A percentile compares a stretch with the other conserved stretches of the same genome.
phyloP scores from a whole-genome alignment of 2,797 vertebrate genomes.

The Epinephelus awoara region DNA sequence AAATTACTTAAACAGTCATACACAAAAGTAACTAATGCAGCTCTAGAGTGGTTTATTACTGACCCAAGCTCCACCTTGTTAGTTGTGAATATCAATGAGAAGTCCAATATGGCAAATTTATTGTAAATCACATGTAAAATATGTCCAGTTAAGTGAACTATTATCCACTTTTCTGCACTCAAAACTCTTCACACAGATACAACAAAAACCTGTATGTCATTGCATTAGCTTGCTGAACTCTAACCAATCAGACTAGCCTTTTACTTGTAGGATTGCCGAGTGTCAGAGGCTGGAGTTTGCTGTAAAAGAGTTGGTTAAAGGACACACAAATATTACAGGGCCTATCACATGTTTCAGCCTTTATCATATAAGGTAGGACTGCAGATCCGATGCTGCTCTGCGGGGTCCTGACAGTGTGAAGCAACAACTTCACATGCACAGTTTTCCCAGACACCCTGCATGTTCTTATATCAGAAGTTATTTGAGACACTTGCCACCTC shows the following conservation, averaged over 20 bases:
- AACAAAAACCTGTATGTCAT: neutral
- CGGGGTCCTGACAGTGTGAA: constrained; percentile 31
- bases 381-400: constrained; percentile 33
- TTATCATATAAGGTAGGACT: constrained; percentile 42
- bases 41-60: neutral
- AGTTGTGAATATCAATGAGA: neutral
- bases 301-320: neutral
- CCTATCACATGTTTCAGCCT: neutral
- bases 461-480: constrained; percentile 50
- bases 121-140: neutral
- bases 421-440: constrained; percentile 30
- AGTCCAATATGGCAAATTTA: neutral
- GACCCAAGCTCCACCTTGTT: neutral
- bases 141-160: neutral
- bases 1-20: neutral
- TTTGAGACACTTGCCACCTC: constrained; percentile 74
- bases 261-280: neutral
- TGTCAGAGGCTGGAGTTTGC: neutral
- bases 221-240: neutral
- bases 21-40: neutral
- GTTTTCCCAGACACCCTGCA: constrained; percentile 45
- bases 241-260: neutral
- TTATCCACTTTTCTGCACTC: neutral
- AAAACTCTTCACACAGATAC: too few species aligned
- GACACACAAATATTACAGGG: neutral